A percentile compares a stretch with the other conserved stretches of the same genome.
These are phyloP conservation scores for Temnothorax rugatulus DNA, from an alignment of 2,888 invertebrate genomes.

Conservation along the genomic window DNA sequence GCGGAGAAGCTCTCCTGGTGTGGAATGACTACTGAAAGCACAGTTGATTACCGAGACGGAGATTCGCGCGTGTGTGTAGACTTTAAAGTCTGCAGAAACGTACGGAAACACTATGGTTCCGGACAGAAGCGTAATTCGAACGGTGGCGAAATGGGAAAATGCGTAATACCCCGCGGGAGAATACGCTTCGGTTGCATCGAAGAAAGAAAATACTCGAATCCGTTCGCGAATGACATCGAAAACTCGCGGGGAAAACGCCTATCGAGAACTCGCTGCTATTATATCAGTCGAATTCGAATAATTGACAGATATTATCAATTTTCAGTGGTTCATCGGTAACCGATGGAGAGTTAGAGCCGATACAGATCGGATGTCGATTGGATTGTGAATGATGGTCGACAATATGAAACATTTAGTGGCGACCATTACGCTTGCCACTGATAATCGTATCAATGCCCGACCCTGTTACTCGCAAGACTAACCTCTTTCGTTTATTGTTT, in stretches of 20 bases:
- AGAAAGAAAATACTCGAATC: neutral
- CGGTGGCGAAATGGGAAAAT: neutral
- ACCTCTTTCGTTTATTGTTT: conserved; percentile 29
- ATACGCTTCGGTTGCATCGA: neutral
- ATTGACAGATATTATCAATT: conserved; percentile 35
- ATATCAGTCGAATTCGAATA: neutral
- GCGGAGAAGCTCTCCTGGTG: neutral
- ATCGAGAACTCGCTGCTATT: neutral
- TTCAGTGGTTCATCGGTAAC: neutral
- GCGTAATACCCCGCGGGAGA: neutral
- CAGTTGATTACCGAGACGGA: conserved; percentile 26
- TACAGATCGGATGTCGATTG: conserved; percentile 36
- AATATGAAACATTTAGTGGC: conserved; percentile 35
- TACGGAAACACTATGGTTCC: neutral
- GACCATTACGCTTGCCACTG: conserved; percentile 12
- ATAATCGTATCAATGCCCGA: conserved; percentile 19
- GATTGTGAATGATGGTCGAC: conserved; percentile 14
- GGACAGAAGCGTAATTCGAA: conserved; percentile 8
- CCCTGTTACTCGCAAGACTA: conserved; percentile 15
- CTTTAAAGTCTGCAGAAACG: neutral
- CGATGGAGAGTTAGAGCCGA: neutral
- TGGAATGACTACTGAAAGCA: conserved; percentile 9
- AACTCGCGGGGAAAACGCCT: neutral
- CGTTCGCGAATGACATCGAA: neutral
- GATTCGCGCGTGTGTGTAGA: neutral